Percentiles rank a stretch among this genome's conserved stretches.
phyloP scores from a whole-genome alignment of 2,888 invertebrate genomes.

The Morpho deidamia region DNA sequence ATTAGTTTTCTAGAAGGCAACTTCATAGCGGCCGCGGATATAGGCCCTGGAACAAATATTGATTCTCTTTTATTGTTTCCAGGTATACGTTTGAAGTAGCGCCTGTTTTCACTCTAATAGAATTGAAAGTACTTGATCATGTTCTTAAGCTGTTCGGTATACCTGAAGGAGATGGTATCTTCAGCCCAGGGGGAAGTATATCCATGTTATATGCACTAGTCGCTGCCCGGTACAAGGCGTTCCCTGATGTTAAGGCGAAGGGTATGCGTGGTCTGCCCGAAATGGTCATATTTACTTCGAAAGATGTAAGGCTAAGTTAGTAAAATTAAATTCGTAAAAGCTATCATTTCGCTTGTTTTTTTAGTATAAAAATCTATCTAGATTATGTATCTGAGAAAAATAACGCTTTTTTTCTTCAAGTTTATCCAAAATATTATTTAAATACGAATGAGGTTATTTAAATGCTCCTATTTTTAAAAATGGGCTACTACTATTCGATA shows the following conservation, averaged over 20 bases:
- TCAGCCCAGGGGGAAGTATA: slow-evolving; percentile 88
- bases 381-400: too few species aligned
- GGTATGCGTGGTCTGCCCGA: slow-evolving; percentile 81
- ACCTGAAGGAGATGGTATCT: slow-evolving; percentile 85
- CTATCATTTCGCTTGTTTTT: too few species aligned
- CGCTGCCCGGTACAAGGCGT: slow-evolving; percentile 82
- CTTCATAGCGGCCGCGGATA: too few species aligned
- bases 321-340: too few species aligned
- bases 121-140: slow-evolving; percentile 80
- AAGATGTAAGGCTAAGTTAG: slow-evolving; percentile 85
- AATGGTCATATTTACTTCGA: slow-evolving; percentile 85
- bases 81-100: slow-evolving; percentile 91
- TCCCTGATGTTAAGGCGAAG: slow-evolving; percentile 83
- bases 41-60: too few species aligned
- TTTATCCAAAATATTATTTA: too few species aligned
- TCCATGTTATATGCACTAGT: slow-evolving; percentile 89
- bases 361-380: too few species aligned
- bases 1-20: too few species aligned
- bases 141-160: slow-evolving; percentile 81
- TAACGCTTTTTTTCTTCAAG: too few species aligned
- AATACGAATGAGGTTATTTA: too few species aligned
- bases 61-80: slow-evolving; percentile 25
- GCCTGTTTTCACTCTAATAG: slow-evolving; percentile 87
- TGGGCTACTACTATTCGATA: too few species aligned
- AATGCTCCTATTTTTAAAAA: too few species aligned